phyloP scores from a whole-genome alignment of 2,888 invertebrate genomes.

The Diarsia rubi region DNA sequence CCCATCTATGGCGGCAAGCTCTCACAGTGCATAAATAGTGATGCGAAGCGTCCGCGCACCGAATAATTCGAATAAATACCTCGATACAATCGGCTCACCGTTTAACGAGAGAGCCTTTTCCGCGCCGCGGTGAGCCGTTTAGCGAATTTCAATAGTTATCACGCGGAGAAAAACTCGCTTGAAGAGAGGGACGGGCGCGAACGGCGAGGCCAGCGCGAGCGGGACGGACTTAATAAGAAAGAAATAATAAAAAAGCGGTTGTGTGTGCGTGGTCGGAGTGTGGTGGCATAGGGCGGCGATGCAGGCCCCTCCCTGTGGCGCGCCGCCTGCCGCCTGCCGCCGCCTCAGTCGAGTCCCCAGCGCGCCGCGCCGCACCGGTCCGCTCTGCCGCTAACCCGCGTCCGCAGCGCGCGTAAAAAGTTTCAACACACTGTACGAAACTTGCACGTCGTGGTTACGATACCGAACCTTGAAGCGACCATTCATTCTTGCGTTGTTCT shows the following conservation, averaged over 20 bases:
- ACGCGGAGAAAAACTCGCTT: slow-evolving; percentile 89
- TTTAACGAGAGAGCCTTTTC: slow-evolving; percentile 90
- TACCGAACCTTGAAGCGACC: slow-evolving; percentile 67
- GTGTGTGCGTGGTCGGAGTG: slow-evolving; percentile 89
- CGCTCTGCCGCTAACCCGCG: slow-evolving; percentile 77
- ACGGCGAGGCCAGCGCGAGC: slow-evolving; percentile 79
- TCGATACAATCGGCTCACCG: slow-evolving; percentile 88
- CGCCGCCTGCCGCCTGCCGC: slow-evolving; percentile 82
- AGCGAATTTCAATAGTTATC: slow-evolving; percentile 91
- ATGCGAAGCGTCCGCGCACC: slow-evolving; percentile 81
- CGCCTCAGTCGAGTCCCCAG: slow-evolving; percentile 88
- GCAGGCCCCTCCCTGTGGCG: slow-evolving; percentile 89
- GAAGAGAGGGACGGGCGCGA: slow-evolving; percentile 81
- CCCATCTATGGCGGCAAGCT: slow-evolving; percentile 71
- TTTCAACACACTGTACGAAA: slow-evolving; percentile 84
- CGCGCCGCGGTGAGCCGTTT: slow-evolving; percentile 90
- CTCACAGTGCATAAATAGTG: slow-evolving; percentile 85
- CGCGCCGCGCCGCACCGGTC: slow-evolving; percentile 87
- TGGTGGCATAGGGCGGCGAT: slow-evolving; percentile 89
- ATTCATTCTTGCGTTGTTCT: slow-evolving; percentile 52
- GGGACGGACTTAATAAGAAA: slow-evolving; percentile 88
- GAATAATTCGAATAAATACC: slow-evolving; percentile 88
- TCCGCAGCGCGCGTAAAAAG: slow-evolving; percentile 87
- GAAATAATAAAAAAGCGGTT: slow-evolving; percentile 90
- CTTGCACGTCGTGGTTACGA: slow-evolving; percentile 79